Evolutionary conservation across 64 coral and sea anemone species (phyloP).

Genomic region (Astreopora myriophthalma): DNA sequence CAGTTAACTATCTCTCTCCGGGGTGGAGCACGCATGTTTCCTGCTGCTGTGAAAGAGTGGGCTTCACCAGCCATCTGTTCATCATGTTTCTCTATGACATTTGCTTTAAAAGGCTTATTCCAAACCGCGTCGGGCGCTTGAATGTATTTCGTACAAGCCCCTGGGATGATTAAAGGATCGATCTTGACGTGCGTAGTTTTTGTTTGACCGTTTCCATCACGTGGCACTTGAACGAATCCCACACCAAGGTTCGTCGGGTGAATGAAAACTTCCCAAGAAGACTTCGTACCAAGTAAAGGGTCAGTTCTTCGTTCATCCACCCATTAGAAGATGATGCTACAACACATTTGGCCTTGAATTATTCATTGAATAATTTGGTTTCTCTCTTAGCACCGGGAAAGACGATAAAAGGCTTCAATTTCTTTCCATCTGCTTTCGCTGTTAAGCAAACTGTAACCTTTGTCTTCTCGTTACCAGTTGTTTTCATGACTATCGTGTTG

Average conservation of each 20-base stretch:
- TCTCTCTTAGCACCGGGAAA: conserved; percentile 50
- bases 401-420: conserved; percentile 36
- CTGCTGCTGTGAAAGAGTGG: conserved; percentile 77
- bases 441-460: conserved; percentile 29
- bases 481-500: conserved; percentile 48
- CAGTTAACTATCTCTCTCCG: conserved; percentile 67
- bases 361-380: conserved; percentile 36
- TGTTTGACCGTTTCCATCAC: conserved; percentile 24
- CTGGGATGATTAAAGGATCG: conserved; percentile 31
- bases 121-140: conserved; percentile 38
- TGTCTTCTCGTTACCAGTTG: conserved; percentile 51
- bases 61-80: conserved; percentile 85
- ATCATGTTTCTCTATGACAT: conserved; percentile 78
- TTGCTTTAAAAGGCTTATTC: conserved; percentile 59
- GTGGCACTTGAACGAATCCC: conserved; percentile 32
- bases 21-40: conserved; percentile 82
- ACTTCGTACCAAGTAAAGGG: conserved; percentile 41
- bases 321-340: conserved; percentile 28
- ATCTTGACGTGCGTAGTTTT: conserved; percentile 17
- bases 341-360: conserved; percentile 7
- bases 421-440: conserved; percentile 24
- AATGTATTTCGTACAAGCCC: background rate
- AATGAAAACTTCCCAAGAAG: conserved; percentile 52
- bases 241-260: conserved; percentile 31
- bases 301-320: conserved; percentile 70